Evolutionary conservation across 2,113 vertebrate genomes (phyloP), one percentile per base, ranked within the genome.

Genomic region (Sula dactylatra): DNA sequence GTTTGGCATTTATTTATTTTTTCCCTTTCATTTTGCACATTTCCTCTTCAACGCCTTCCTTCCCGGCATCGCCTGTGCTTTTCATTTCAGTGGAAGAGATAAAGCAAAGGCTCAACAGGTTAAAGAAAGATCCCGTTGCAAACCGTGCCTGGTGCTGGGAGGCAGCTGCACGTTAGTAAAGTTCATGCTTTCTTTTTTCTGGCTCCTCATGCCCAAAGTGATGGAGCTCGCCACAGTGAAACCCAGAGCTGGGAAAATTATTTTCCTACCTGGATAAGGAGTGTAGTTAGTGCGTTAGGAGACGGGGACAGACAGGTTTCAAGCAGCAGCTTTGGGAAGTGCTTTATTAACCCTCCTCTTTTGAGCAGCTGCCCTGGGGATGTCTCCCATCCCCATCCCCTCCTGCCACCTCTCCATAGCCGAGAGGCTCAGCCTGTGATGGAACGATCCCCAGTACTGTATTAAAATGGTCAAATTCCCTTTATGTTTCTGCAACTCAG

Each of bases 381-480:
- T 13, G 32, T 72, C 24, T 55, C n/a, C 61, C n/a, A 59, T 29
- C 29, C 50, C 44, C 3, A 2, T 49, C 55, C 21, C 32, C 36
- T 84, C 61, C 71, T 70, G 69, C 27, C 58, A 29, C 40, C 49
- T 59, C 58, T 19, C 32, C 44, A 8, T 1, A 27, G 78, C 29
- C 5, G 1, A 13, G 2, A n/a, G 49, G 29, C 36, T 50, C 55
- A 55, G 8, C 38, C 58, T 49, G 14, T 1, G 1, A 55, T 1
- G 4, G 24, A 61, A 3, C 2, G 27, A 86, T 27, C 21, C n/a
- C 29, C 67, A 13, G 2, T 17, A 16, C 45, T 26, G 16, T 25
- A 44, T 36, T 69, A 47, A 72, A 90, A 20, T 14, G 11, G 34
- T 17, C 1, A 40, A 88, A 58, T 29, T 73, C 58, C 5, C 36